Evolutionary conservation across 92 coral and sea anemone species (phyloP).

Genomic region (Porites rus): DNA sequence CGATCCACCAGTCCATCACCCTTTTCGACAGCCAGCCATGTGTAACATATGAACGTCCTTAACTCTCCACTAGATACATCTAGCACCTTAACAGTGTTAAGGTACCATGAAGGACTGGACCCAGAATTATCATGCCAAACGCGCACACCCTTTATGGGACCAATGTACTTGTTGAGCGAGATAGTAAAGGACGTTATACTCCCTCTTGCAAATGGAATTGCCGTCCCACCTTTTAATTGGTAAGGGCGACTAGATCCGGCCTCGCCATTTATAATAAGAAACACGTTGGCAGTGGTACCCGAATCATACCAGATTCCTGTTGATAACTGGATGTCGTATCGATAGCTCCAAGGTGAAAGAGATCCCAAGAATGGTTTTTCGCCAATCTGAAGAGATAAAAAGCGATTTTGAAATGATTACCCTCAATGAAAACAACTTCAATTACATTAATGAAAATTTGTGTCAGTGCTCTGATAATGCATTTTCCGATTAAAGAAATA

Average conservation of each 20-base stretch:
- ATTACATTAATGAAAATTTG: background rate
- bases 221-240: conserved; percentile 56
- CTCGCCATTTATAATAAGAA: conserved; percentile 62
- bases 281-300: conserved; percentile 78
- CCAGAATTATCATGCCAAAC: conserved; percentile 87
- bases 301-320: conserved; percentile 80
- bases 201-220: conserved; percentile 74
- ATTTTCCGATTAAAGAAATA: too few species aligned
- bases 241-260: conserved; percentile 52
- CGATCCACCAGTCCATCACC: conserved; percentile 74
- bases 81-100: conserved; percentile 56
- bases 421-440: background rate
- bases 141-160: conserved; percentile 65
- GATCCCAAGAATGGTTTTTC: conserved; percentile 63
- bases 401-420: background rate
- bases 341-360: conserved; percentile 28
- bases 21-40: conserved; percentile 81
- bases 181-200: conserved; percentile 65
- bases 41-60: conserved; percentile 55
- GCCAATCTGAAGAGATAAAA: conserved; percentile 45
- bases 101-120: conserved; percentile 78
- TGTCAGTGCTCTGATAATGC: too few species aligned
- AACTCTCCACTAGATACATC: conserved; percentile 22
- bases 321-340: conserved; percentile 59
- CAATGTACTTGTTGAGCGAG: conserved; percentile 57